Conservation (phyloP, 2,113 vertebrate genomes). For the Scopus umbretta region DNA sequence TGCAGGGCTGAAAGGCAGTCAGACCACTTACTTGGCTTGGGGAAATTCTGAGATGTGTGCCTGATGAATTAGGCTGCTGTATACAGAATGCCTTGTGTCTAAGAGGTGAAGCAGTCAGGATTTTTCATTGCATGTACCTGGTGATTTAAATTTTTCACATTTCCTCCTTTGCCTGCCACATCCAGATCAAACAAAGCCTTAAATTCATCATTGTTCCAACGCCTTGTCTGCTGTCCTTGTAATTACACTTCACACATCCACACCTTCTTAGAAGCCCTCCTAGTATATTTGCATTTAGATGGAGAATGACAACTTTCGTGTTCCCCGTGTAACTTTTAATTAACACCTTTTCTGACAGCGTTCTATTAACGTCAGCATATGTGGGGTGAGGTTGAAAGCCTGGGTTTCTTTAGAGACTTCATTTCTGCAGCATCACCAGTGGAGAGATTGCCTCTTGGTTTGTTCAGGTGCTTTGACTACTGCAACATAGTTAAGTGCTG, state of each 20-base stretch:
- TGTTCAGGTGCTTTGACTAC: not conserved
- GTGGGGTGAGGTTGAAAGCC: not conserved
- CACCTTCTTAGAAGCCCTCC: not conserved
- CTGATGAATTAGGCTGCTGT: not conserved
- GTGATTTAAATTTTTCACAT: constrained; percentile 25
- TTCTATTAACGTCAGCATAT: not conserved
- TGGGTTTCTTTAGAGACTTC: not conserved
- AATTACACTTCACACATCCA: constrained; percentile 20
- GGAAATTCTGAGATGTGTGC: not conserved
- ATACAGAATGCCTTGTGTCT: not conserved
- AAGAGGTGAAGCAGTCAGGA: not conserved
- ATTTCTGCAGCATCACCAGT: not conserved
- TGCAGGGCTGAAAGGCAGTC: not conserved
- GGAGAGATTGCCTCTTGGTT: not conserved
- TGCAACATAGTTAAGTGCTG: not conserved
- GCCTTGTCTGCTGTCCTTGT: constrained; percentile 16
- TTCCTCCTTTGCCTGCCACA: constrained; percentile 5
- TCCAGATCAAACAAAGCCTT: constrained; percentile 19
- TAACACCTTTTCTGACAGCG: not conserved
- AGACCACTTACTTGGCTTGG: not conserved
- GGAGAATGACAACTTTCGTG: not conserved
- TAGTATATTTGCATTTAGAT: constrained; percentile 16
- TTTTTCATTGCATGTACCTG: not conserved
- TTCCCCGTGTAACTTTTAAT: not conserved
- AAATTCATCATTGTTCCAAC: not conserved